These are phyloP conservation scores for Fulica atra DNA, from an alignment of 2,113 vertebrate genomes.

Conservation along the genomic window DNA sequence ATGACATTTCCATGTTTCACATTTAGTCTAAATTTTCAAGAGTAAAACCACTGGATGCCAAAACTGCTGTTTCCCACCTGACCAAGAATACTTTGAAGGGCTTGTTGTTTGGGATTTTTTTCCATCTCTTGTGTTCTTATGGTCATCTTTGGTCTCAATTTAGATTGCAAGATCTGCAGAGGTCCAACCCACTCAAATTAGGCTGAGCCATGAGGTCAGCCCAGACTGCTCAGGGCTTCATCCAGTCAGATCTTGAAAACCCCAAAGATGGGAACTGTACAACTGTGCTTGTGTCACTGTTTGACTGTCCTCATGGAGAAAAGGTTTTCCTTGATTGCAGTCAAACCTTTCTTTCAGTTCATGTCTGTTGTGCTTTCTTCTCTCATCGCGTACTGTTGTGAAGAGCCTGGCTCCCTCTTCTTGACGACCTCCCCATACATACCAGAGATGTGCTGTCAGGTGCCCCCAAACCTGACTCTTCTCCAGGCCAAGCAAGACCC, in stretches of 20 bases:
- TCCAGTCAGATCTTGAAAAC: neutral
- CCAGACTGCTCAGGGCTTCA: neutral
- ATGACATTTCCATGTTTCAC: neutral
- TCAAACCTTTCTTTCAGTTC: neutral
- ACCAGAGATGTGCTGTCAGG: neutral
- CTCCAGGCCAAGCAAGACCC: neutral
- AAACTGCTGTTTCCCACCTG: neutral
- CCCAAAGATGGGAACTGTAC: neutral
- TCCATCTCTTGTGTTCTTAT: neutral
- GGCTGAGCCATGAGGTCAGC: neutral
- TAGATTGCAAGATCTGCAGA: neutral
- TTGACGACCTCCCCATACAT: fast-evolving
- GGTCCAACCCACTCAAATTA: neutral
- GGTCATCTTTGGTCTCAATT: neutral
- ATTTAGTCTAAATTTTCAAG: neutral
- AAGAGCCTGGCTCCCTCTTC: neutral
- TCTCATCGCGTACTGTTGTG: neutral
- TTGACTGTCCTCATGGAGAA: neutral
- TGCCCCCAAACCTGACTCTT: neutral
- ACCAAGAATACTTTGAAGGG: neutral
- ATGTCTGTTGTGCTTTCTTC: neutral
- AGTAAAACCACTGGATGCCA: neutral
- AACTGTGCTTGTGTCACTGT: neutral
- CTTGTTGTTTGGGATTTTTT: neutral
- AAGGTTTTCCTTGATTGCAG: neutral